Base-by-base conservation (phyloP, 2,888 invertebrate species). In the Alcis repandata region DNA sequence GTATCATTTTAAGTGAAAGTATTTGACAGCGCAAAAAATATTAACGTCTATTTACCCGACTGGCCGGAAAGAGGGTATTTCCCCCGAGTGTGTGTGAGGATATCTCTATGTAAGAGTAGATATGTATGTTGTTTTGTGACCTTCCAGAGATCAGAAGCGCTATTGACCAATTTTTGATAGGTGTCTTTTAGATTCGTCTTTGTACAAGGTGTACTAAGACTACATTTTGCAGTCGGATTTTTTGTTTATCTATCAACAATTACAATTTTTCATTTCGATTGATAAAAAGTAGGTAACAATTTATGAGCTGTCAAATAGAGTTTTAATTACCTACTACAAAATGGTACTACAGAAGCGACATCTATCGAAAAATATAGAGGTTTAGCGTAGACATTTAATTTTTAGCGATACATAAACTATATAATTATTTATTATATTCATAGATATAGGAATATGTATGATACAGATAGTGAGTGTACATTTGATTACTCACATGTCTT, bases 351-450 rank as follows among this genome's bases (percentile, higher is more conserved):
- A 51, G 27, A 51, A 20, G 19, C 2, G 36, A 51, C n/a, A 36
- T 15, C 2, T 19, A 6, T 27, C 27, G 27, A 4, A 27, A 27
- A 27, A 27, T 27, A 19, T 15, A 20, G 19, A 32, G 1, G 19
- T 53, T 38, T 13, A 10, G 45, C 33, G 9, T 13, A 15, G 33
- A 33, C 33, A 45, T 56, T 33, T 36, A 17, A 36, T 20, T 33
- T 56, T 45, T 62, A 60, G 62, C 62, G 15, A 65, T 63, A 63
- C 19, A 66, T 58, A 68, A 45, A 68, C 32, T 45, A 59, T 6
- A 60, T 45, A 65, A 10, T 17, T 33, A 7, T 11, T 49, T 54
- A 43, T 40, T 48, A 43, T 33, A 62, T n/a, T n/a, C 58, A 41
- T 63, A 66, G 43, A 58, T 66, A 33, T 59, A 64, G 10, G 15